Evolutionary conservation across 2,888 invertebrate species (phyloP), one percentile per base, ranked within the genome.

Genomic region (Ormia ochracea): DNA sequence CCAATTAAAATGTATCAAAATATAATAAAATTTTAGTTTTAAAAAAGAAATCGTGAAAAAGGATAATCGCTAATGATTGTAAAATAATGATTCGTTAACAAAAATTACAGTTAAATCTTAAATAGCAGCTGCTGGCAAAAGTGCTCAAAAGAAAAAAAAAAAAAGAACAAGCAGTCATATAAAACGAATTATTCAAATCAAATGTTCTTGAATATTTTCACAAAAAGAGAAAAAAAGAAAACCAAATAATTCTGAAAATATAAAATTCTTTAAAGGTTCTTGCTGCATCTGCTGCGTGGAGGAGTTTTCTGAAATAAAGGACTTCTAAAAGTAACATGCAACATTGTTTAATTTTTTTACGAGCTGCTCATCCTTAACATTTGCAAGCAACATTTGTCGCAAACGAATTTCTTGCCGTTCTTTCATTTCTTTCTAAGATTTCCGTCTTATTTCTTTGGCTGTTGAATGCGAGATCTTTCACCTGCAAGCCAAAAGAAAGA

Each of bases 1-100:
- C 48, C 76, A 76, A 56, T 56, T 63, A 76, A 76, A 76, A 63
- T 63, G 61, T 65, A 63, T 61, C 76, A 77, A 77, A 70, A 65
- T 70, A 36, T 26, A 38, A 41, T 45, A 26, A 3, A 58, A 38
- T 41, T 17, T 23, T 28, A 12, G 54, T 31, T 36, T 41, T 45
- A 2, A 41, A 50, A 48, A 36, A 26, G 1, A 36, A 36, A 58
- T 14, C 21, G 7, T 6, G 5, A 48, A 68, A 52, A 75, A 72
- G 61, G 66, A 72, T 72, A 68, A 68, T 75, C 75, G 43, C n/a
- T 48, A 36, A 59, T 54, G 19, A 63, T 45, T 21, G 14, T 63
- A 28, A 33, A 50, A 50, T 61, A 68, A 61, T 59, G 17, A 65
- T 58, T 4, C 33, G n/a, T 12, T 9, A 10, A 61, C 6, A n/a